phyloP scores from a whole-genome alignment of 2,113 vertebrate species.

The Mohoua ochrocephala region DNA sequence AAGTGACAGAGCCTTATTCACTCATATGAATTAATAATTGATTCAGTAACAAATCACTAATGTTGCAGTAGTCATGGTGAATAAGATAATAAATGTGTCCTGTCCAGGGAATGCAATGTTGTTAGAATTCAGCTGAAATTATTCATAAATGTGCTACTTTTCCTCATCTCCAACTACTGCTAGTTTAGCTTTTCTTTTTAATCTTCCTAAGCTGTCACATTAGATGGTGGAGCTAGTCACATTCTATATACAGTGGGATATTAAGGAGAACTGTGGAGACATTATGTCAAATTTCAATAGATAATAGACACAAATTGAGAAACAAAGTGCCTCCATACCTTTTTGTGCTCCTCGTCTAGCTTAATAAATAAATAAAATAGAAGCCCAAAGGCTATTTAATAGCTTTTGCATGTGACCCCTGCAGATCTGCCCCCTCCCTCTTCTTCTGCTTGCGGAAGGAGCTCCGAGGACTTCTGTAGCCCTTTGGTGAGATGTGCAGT shows the following conservation, averaged over 20 bases:
- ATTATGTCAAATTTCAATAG: constrained; percentile 71
- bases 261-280: constrained; percentile 66
- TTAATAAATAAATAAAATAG: constrained; percentile 52
- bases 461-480: not conserved
- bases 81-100: constrained; percentile 82
- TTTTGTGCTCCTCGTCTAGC: not conserved
- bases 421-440: not conserved
- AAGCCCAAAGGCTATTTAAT: not conserved
- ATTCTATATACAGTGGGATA: constrained; percentile 70
- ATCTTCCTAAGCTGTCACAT: constrained; percentile 79
- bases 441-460: not conserved
- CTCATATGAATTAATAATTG: constrained; percentile 80
- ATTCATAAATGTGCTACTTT: constrained; percentile 82
- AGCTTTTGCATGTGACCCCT: not conserved
- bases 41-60: constrained; percentile 83
- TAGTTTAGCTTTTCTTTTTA: constrained; percentile 79
- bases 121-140: constrained; percentile 81
- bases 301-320: constrained; percentile 70
- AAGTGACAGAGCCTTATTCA: constrained; percentile 71
- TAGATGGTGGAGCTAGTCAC: constrained; percentile 70
- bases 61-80: constrained; percentile 78
- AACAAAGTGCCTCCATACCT: constrained; percentile 47
- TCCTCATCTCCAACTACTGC: constrained; percentile 73
- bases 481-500: not conserved
- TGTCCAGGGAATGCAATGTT: constrained; percentile 79